Evolutionary conservation across 2,797 vertebrate species (phyloP), one percentile per base, ranked within the genome.

Genomic region (Myotis vivesi): DNA sequence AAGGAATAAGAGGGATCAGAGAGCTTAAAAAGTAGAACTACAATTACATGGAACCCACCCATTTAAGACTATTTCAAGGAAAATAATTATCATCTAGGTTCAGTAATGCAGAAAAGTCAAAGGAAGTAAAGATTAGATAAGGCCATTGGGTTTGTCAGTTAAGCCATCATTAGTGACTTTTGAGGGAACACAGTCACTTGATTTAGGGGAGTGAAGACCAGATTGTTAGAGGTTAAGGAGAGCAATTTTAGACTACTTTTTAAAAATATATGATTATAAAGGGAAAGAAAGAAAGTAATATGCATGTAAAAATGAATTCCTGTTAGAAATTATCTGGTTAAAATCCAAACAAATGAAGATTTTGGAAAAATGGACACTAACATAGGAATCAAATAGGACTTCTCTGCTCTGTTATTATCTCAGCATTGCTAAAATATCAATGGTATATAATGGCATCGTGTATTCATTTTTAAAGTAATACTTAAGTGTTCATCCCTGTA

Each of bases 311-410:
- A 71, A 53, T 23, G 30, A 73, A 57, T 86, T 80, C 82, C 33
- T 83, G 1, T 82, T 91, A 76, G 62, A 72, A 82, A 57, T 76
- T 76, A 13, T 82, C 51, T 69, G 28, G 30, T 76, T 87, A 69
- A 87, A 87, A 75, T 66, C n/a, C 33, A 75, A 91, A 75, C 3
- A 57, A 81, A 87, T 87, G 25, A 87, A 76, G 62, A 83, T 94
- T 87, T 91, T 62, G 36, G 19, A 25, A 68, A 72, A 94, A 69
- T 16, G n/a, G 33, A 75, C 12, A 55, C 57, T 46, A 93, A 82
- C 38, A 30, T 81, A 23, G 30, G 38, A 75, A 76, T 82, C 23
- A 89, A 59, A 76, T n/a, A 76, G n/a, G 5, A 25, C 51, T 76
- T 73, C 28, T 76, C 1, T 57, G 38, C 30, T 82, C 38, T 66